These are phyloP conservation scores for Lepidurus couesii DNA, from an alignment of 1,140 invertebrate species.

Conservation along the genomic window DNA sequence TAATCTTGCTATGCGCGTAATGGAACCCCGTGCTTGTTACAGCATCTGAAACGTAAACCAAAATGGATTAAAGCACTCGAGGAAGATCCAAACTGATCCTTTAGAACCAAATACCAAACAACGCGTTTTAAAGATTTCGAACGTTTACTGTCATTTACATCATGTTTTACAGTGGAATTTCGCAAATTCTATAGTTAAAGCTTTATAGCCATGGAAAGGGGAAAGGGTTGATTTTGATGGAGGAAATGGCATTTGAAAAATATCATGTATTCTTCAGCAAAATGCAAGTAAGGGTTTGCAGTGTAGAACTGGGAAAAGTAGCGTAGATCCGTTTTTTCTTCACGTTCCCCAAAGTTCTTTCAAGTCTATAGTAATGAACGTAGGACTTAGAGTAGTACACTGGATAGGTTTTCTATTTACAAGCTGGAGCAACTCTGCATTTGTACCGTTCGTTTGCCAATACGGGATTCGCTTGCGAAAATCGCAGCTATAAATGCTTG, in stretches of 20 bases:
- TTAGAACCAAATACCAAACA: background rate
- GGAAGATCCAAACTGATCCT: no score
- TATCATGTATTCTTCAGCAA: background rate
- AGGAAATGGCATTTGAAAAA: no score
- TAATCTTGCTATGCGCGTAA: background rate
- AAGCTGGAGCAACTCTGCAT: background rate
- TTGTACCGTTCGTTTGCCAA: background rate
- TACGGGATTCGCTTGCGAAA: no score
- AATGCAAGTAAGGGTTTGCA: background rate
- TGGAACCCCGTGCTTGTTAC: no score
- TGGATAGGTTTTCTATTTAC: background rate
- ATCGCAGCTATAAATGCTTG: no score
- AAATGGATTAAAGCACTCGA: no score
- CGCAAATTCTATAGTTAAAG: background rate
- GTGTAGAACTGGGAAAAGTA: background rate
- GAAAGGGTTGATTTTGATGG: background rate
- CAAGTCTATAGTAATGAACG: background rate
- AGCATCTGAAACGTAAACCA: no score
- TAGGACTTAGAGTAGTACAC: slow-evolving; percentile 19
- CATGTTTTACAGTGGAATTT: slow-evolving; percentile 6
- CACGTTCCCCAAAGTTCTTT: background rate
- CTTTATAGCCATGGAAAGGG: background rate
- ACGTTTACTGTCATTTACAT: background rate
- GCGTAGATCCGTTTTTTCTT: no score
- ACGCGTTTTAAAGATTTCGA: background rate